Evolutionary conservation across 1,140 invertebrate species (phyloP), one percentile per base, ranked within the genome.

Genomic region (Aphaenogaster floridana): DNA sequence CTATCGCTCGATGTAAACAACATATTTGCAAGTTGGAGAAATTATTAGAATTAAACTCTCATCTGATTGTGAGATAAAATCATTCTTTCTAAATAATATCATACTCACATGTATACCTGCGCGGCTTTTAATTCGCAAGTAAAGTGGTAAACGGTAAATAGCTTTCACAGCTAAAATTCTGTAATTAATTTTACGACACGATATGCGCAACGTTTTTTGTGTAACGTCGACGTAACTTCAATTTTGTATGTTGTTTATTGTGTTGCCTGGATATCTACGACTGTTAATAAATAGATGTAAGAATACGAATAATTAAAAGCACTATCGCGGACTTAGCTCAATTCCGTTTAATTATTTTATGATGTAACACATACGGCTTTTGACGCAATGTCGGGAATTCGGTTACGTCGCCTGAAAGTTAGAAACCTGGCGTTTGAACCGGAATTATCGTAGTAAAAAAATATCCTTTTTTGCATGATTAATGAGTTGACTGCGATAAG

Each of bases 91-190:
- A n/a, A 76, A n/a, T 74, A 74, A 57, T 13, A 4, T 1, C 17
- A 45, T 7, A 4, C 15, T 5, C 13, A 48, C 68, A 15, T 48
- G 6, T 1, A 9, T 71, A 34, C 7, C 11, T 1, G 39, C 6
- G 7, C 1, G 8, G 5, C 48, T 86, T 88, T 79, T 68, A 83
- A 54, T 48, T 78, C 48, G 50, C 66, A 54, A 89, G 28, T 57
- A 21, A 78, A 72, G 21, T 42, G 64, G 64, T 85, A 68, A 88
- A 85, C 34, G 36, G 61, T 39, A 50, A 79, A 79, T 48, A 66
- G 9, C 45, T 42, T 13, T 15, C 42, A 45, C 59, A 42, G 9
- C 34, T 36, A 36, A 36, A n/a, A 34, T 45, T 42, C 11, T 17
- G 45, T 48, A 34, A 50, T 79, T 36, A 48, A 79, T 79, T 66